Evolutionary conservation across 2,888 invertebrate species (phyloP), one percentile per base, ranked within the genome.

Genomic region (Lymantria monacha): DNA sequence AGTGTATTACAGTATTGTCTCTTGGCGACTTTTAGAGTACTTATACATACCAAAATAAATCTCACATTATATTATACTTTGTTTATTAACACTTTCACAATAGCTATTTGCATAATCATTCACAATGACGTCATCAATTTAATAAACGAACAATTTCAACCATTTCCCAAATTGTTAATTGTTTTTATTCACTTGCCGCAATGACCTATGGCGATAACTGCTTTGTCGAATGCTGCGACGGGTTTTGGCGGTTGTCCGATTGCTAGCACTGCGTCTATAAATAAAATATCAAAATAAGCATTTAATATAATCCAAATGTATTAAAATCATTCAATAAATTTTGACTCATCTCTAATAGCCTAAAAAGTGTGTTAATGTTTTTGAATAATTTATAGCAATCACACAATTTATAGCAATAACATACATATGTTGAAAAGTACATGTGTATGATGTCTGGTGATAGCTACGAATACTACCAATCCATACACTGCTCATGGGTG

Each of bases 171-270:
- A 13, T 13, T 3, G 3, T 10, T 0, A 38, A 10, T 41, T 15
- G 33, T 14, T 8, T 43, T 42, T 46, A 12, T 22, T 22, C 44
- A 10, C 42, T 40, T 53, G 9, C 53, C 53, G n/a, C 53, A 48
- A 10, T 51, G 41, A 10, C 85, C 85, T 7, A 90, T 61, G 7
- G 82, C 83, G 56, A 91, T 87, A 13, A 79, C 77, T 15, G 90
- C 90, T 61, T 87, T 83, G 60, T 90, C 90, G 50, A 91, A 91
- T 1, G 87, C 85, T 45, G 85, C 85, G 7, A 91, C 61, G n/a
- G 91, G 90, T 12, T 58, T 59, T n/a, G 90, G 90, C 0, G 90
- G 91, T 61, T 87, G 85, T 0, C 91, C 91, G 40, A 91, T 76
- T 10, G 90, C 89, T 52, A 91, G 69, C 15, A 90, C 72, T 8